Evolutionary conservation across 35 echinoderm and acorn worm genomes (phyloP), one percentile per base, ranked within the genome.

Genomic region (Ptychodera flava): DNA sequence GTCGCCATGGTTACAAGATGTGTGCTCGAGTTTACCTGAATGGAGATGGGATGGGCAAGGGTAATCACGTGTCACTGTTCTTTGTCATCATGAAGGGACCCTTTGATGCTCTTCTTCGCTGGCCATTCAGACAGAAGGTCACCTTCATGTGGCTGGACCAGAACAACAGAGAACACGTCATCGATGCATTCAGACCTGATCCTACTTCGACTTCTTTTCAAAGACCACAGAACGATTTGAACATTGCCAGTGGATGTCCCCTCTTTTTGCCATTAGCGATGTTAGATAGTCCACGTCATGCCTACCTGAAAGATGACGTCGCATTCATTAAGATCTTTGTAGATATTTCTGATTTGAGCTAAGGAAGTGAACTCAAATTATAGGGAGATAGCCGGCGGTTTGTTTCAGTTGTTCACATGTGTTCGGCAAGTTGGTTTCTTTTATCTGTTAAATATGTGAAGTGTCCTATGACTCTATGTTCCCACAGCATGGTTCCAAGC

Each of bases 191-290:
- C 33, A 32, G 85, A 33, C 89, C 89, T 15, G 89, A 91, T 79
- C 1, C 84, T 0, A 81, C 64, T 28, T 91, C 89, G 35, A 88
- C 79, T 36, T 89, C 85, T 29, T 94, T 79, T 33, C 86, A 84
- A 35, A 84, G 64, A 75, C 90, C 90, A 22, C 85, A 16, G 33
- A 87, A 36, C 33, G 90, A 96, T 30, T 90, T 96, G 90, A 96
- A 96, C 36, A 90, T 92, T 27, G 94, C 94, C 22, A 86, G 87
- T 38, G 94, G 94, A 0, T 96, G 90, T 77, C 90, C 90, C 0
- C 83, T 92, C 76, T 96, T 92, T 33, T 79, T 88, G 0, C 29
- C 90, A 35, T 36, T 83, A 35, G 1, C 82, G 12, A 28, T 36
- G 82, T 30, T 83, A 10, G 82, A 83, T 10, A 36, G n/a, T 15